Evolutionary conservation across 1,140 invertebrate species (phyloP).

Genomic region (Drosophila tsacasi): DNA sequence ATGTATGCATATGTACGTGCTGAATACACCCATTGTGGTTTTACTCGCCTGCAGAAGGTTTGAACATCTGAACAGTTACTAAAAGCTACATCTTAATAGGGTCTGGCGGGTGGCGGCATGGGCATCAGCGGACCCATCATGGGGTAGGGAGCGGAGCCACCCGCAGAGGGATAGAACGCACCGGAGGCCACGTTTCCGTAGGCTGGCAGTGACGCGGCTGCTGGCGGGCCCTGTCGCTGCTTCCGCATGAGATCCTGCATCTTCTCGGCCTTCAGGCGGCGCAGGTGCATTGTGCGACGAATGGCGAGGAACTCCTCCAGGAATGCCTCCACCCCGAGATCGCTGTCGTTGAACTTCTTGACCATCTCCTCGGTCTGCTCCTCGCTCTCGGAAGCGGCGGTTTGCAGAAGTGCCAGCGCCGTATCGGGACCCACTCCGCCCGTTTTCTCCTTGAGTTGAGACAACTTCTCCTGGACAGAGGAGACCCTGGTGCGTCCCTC

Average conservation of each 20-base stretch:
- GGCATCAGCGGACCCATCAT: slow-evolving; percentile 86
- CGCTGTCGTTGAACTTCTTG: slow-evolving; percentile 91
- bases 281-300: slow-evolving; percentile 91
- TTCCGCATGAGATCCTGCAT: slow-evolving; percentile 91
- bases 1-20: neutral
- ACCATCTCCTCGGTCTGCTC: slow-evolving; percentile 93
- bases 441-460: slow-evolving; percentile 89
- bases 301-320: slow-evolving; percentile 91
- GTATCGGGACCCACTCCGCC: slow-evolving; percentile 91
- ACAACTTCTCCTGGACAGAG: slow-evolving; percentile 89
- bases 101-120: slow-evolving; percentile 85
- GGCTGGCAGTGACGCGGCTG: slow-evolving; percentile 30
- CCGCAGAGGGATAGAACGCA: slow-evolving; percentile 64
- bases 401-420: slow-evolving; percentile 92
- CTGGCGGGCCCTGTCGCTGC: slow-evolving; percentile 53
- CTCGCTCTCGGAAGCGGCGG: slow-evolving; percentile 94
- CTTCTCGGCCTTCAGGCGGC: slow-evolving; percentile 94
- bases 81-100: slow-evolving; percentile 46
- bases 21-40: slow-evolving; percentile 9
- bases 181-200: slow-evolving; percentile 61
- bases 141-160: slow-evolving; percentile 85
- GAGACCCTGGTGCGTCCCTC: slow-evolving; percentile 89
- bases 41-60: slow-evolving; percentile 17
- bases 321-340: slow-evolving; percentile 91
- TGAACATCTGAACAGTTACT: slow-evolving; percentile 18